These are phyloP conservation scores for Drosophila busckii DNA, from an alignment of 1,140 invertebrate species.

Conservation along the genomic window DNA sequence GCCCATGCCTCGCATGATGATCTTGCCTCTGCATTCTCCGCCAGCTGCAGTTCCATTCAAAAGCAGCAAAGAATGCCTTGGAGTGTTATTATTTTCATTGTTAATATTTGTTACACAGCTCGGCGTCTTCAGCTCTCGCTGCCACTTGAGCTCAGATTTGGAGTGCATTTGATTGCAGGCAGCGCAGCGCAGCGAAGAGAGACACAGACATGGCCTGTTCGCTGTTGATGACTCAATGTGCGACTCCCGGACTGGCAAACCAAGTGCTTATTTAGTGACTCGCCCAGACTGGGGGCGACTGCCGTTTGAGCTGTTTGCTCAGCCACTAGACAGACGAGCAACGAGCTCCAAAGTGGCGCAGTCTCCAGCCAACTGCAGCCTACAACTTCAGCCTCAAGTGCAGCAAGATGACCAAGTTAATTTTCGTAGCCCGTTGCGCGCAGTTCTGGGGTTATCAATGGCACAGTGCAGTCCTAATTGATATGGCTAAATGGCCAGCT, in stretches of 20 bases:
- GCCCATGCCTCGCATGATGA: too few species aligned
- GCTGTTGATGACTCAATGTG: conserved; percentile 43
- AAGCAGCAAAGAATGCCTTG: too few species aligned
- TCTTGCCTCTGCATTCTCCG: too few species aligned
- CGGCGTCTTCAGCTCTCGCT: not conserved
- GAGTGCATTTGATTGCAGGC: conserved; percentile 58
- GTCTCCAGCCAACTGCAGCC: conserved; percentile 33
- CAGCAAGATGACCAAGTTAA: conserved; percentile 74
- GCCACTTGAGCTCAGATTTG: conserved; percentile 18
- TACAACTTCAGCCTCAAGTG: conserved; percentile 45
- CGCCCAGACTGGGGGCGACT: conserved; percentile 48
- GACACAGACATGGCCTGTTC: too few species aligned
- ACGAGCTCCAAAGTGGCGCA: conserved; percentile 54
- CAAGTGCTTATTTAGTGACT: conserved; percentile 75
- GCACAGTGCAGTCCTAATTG: conserved; percentile 52
- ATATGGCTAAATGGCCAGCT: conserved; percentile 67
- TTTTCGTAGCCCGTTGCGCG: conserved; percentile 39
- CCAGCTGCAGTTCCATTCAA: conserved; percentile 46
- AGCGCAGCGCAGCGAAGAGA: too few species aligned
- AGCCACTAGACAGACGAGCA: conserved; percentile 66
- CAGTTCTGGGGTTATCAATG: conserved; percentile 56
- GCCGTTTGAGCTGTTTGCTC: conserved; percentile 67
- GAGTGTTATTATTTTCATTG: conserved; percentile 76
- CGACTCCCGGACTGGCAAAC: conserved; percentile 21
- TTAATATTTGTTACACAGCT: conserved; percentile 71